Base-by-base conservation (phyloP, 2,113 vertebrate genomes). In the Saguinus midas region DNA sequence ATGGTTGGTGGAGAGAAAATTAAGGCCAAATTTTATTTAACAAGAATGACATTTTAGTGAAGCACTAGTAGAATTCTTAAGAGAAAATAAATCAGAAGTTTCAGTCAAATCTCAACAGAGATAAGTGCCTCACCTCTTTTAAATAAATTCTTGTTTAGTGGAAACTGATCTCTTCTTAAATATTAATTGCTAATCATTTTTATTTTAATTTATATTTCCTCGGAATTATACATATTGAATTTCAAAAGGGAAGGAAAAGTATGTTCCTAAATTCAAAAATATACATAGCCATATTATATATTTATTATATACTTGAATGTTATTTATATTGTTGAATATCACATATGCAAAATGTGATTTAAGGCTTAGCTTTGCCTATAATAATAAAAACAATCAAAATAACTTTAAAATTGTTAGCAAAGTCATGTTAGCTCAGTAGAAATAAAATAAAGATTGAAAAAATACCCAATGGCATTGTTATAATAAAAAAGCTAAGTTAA, bases 401-500 rank as follows among this genome's bases (percentile, higher is more conserved):
- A 87, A 79, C 12, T 86, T 73, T 45, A 57, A 93, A 55, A 32
- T 70, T 92, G 0, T 68, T 64, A 55, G 32, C 20, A 83, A 85
- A 82, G 58, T 78, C 50, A 76, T 48, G 8, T 73, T 58, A 35
- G 10, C 8, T 94, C 35, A 95, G 25, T 50, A 68, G 40, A 87
- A 83, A 66, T 83, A 23, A 95, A 95, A 94, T 52, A 43, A 92
- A 72, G 9, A 76, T 8, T 82, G 35, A 91, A 91, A 92, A 90
- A 70, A 4, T 73, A 32, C 73, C 92, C 68, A 45, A 78, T 73
- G 17, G 16, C 27, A 66, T 82, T 66, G 68, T 58, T 72, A 13
- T 81, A 76, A 92, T 95, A 50, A 92, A n/a, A 91, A 91, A 90
- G 16, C 32, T 37, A 29, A 66, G 52, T 97, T 64, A 90, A 93